These are phyloP conservation scores for Thyatira batis DNA, from an alignment of 2,888 invertebrate species.

Conservation along the genomic window DNA sequence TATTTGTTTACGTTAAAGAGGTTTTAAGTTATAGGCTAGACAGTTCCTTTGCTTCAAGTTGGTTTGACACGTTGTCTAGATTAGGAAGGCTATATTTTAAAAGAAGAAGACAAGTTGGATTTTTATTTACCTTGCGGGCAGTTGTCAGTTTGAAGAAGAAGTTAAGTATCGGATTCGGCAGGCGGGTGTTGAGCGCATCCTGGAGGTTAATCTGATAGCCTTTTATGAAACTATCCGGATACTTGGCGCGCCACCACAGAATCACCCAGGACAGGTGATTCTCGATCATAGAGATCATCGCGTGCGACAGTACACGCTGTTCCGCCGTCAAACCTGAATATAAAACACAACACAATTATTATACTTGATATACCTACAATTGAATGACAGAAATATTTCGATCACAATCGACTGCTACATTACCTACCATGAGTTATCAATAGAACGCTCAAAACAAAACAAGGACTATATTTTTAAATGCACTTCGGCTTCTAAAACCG, in stretches of 20 bases:
- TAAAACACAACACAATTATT: conserved; percentile 36
- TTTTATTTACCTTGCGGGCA: conserved; percentile 89
- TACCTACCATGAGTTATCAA: too few relatives aligned
- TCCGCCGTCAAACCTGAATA: conserved; percentile 87
- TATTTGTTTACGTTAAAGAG: too few relatives aligned
- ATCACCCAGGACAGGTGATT: conserved; percentile 96
- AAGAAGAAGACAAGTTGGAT: too few relatives aligned
- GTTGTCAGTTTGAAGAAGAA: conserved; percentile 94
- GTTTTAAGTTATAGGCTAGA: too few relatives aligned
- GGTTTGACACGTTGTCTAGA: too few relatives aligned
- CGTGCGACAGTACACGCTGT: conserved; percentile 94
- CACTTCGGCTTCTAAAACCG: too few relatives aligned
- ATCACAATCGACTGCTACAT: not conserved
- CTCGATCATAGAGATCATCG: conserved; percentile 96
- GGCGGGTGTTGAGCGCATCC: conserved; percentile 92
- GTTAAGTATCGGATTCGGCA: conserved; percentile 93
- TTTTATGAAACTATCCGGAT: conserved; percentile 93
- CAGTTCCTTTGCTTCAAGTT: too few relatives aligned
- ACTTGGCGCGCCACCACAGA: conserved; percentile 95
- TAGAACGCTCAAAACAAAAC: too few relatives aligned
- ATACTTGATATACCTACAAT: too few relatives aligned
- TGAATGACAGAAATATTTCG: not conserved
- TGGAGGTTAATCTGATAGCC: conserved; percentile 96
- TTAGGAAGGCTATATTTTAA: too few relatives aligned
- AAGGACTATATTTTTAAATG: too few relatives aligned